Conservation (phyloP, 2,888 invertebrate species). For the Tineola bisselliella region DNA sequence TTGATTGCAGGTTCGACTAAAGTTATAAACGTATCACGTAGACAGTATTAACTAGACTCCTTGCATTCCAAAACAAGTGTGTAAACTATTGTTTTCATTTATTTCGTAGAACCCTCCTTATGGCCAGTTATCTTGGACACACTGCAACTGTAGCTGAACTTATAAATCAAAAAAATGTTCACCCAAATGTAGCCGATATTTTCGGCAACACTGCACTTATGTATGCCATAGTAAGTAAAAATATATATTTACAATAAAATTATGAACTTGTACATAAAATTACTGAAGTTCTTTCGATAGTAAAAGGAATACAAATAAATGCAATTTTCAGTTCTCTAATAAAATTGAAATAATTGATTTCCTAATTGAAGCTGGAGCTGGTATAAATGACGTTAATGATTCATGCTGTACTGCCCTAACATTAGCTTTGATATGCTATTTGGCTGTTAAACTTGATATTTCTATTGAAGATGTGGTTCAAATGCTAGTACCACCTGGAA, state of each 20-base stretch:
- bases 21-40: background rate
- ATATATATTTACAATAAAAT: too few species aligned
- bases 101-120: constrained; percentile 36
- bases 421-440: constrained; percentile 44
- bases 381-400: constrained; percentile 60
- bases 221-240: constrained; percentile 56
- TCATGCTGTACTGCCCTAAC: constrained; percentile 62
- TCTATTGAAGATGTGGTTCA: constrained; percentile 24
- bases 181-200: constrained; percentile 59
- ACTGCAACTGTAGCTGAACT: constrained; percentile 35
- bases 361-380: constrained; percentile 60
- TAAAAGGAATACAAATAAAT: too few species aligned
- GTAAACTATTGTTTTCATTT: background rate
- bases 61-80: too few species aligned
- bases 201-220: constrained; percentile 65
- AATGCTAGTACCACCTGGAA: constrained; percentile 30
- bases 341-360: constrained; percentile 41
- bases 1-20: constrained; percentile 36
- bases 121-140: constrained; percentile 46
- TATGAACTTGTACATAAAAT: too few species aligned
- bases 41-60: too few species aligned
- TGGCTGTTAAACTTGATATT: constrained; percentile 24
- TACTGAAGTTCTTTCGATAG: too few species aligned
- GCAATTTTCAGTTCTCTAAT: constrained; percentile 34
- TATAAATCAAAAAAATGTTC: constrained; percentile 40